These are phyloP conservation scores for Hylaeus anthracinus DNA, from an alignment of 1,140 invertebrate species.

Conservation along the genomic window DNA sequence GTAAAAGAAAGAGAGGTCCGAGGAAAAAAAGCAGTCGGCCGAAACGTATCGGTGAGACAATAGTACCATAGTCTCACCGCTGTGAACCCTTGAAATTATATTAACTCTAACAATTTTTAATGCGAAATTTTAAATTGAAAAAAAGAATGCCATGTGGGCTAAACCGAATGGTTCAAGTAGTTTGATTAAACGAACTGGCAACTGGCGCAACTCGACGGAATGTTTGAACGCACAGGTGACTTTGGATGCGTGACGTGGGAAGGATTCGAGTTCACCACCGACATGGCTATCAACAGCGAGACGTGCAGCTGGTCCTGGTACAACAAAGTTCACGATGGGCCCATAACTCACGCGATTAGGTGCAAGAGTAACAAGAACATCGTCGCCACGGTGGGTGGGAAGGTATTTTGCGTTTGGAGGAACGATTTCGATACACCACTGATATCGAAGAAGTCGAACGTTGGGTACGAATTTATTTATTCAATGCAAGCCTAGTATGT, in stretches of 20 bases:
- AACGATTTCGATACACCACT: conserved; percentile 80
- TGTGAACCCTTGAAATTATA: too few species aligned
- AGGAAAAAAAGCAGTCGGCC: too few species aligned
- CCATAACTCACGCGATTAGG: conserved; percentile 81
- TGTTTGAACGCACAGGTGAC: conserved; percentile 73
- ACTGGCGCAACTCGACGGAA: too few species aligned
- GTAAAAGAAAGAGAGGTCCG: too few species aligned
- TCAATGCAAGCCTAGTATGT: too few species aligned
- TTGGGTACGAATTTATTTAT: conserved; percentile 52
- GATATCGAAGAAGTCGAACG: conserved; percentile 80
- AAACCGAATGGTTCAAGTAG: too few species aligned
- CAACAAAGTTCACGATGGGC: conserved; percentile 85
- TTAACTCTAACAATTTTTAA: too few species aligned
- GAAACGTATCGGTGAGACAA: too few species aligned
- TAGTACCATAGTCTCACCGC: too few species aligned
- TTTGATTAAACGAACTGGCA: too few species aligned
- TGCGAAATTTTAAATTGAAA: too few species aligned
- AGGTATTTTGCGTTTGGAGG: conserved; percentile 83
- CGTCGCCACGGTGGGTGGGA: conserved; percentile 83
- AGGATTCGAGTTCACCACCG: conserved; percentile 83
- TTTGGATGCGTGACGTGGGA: conserved; percentile 82
- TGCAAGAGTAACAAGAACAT: conserved; percentile 82
- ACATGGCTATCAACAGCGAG: conserved; percentile 82
- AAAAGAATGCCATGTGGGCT: too few species aligned
- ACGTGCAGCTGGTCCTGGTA: conserved; percentile 77